Evolutionary conservation across 2,888 invertebrate species (phyloP).

Genomic region (Xestia rhomboidea): DNA sequence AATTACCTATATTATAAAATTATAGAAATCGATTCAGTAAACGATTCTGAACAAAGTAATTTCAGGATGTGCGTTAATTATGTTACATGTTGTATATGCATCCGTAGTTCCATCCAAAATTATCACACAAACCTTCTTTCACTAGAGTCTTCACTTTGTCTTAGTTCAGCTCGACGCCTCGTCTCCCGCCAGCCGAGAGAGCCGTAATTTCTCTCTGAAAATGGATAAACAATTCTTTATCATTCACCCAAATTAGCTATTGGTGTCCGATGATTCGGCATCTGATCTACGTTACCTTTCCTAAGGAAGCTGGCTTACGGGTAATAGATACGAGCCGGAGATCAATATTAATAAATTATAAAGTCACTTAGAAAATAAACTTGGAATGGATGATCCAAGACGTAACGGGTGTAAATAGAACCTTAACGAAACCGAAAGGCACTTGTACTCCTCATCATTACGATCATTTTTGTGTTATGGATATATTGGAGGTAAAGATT

Average conservation of each 20-base stretch:
- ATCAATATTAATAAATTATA: neutral
- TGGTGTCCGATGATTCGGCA: neutral
- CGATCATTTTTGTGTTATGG: no score
- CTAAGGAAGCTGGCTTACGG: neutral
- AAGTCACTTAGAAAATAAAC: neutral
- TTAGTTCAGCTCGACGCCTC: conserved; percentile 90
- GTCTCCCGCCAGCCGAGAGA: conserved; percentile 88
- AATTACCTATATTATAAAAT: no score
- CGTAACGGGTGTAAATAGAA: no score
- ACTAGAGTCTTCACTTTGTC: conserved; percentile 91
- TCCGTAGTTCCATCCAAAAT: no score
- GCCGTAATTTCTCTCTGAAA: conserved; percentile 88
- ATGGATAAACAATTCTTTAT: neutral
- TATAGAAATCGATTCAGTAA: no score
- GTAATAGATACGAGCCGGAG: neutral
- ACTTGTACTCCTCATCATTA: no score
- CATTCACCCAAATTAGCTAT: neutral
- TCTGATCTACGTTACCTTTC: neutral
- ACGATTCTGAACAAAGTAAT: no score
- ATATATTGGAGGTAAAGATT: no score
- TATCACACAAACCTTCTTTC: conserved; percentile 77
- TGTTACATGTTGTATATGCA: no score
- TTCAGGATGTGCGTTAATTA: no score
- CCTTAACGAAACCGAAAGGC: no score
- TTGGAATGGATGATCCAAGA: neutral